Percentiles rank a stretch among this genome's conserved stretches.
Evolutionary conservation across 2,113 vertebrate species (phyloP).

Genomic region (Gnathonemus longibarbis): DNA sequence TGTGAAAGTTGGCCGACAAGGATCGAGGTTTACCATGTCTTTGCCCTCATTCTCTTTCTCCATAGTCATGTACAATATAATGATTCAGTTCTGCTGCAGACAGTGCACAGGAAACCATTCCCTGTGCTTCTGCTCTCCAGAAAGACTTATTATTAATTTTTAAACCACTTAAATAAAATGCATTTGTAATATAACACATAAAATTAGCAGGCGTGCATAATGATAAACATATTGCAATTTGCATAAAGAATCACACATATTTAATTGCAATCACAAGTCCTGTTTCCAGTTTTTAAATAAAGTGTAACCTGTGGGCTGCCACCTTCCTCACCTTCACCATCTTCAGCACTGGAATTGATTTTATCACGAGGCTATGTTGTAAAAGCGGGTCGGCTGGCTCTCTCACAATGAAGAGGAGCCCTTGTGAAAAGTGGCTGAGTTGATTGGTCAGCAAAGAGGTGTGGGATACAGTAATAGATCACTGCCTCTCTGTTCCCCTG

Average conservation of each 20-base stretch:
- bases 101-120: neutral
- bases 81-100: neutral
- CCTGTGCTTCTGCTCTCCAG: neutral
- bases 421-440: neutral
- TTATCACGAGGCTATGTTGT: neutral
- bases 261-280: neutral
- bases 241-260: neutral
- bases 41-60: neutral
- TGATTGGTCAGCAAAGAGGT: neutral
- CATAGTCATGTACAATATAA: neutral
- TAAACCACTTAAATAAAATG: neutral
- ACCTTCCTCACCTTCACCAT: neutral
- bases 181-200: neutral
- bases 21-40: neutral
- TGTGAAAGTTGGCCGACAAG: neutral
- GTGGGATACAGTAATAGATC: neutral
- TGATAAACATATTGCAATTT: neutral
- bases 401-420: neutral
- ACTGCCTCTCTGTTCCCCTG: neutral
- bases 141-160: neutral
- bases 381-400: neutral
- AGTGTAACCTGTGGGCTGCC: neutral
- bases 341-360: neutral
- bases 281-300: neutral
- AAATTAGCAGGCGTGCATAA: neutral